Conservation (phyloP, 1,140 invertebrate genomes). For the Aphaenogaster rudis region DNA sequence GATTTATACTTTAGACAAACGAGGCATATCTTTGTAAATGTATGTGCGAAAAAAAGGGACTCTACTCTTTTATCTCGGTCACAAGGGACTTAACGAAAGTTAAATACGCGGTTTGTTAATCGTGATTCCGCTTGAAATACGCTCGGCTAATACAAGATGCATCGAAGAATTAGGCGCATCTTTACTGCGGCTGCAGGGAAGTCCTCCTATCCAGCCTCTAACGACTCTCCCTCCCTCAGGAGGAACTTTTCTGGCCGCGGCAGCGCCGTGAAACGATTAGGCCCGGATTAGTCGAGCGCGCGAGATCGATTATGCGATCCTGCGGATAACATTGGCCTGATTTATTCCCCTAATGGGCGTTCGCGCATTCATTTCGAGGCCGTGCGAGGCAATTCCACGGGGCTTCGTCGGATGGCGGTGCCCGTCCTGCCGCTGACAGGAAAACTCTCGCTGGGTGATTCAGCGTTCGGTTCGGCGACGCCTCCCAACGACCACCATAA, state of each 20-base stretch:
- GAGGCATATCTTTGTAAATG: neutral
- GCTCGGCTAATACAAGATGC: constrained; percentile 12
- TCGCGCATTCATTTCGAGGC: constrained; percentile 87
- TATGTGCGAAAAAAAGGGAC: neutral
- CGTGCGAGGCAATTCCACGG: constrained; percentile 84
- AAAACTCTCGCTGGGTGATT: constrained; percentile 87
- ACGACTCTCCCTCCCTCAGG: constrained; percentile 37
- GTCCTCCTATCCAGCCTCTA: constrained; percentile 6
- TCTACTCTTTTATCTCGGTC: neutral
- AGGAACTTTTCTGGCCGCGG: constrained; percentile 64
- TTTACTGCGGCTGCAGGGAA: neutral
- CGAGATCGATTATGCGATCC: constrained; percentile 85
- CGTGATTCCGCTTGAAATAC: neutral
- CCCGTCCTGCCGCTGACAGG: constrained; percentile 85
- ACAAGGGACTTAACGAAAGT: neutral
- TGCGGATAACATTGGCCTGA: constrained; percentile 87
- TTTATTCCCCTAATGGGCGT: constrained; percentile 88
- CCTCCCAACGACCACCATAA: constrained; percentile 85
- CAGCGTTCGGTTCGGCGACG: constrained; percentile 87
- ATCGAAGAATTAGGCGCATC: neutral
- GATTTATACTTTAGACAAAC: neutral
- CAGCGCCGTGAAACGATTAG: constrained; percentile 74
- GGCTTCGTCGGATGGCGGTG: constrained; percentile 82
- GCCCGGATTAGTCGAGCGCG: constrained; percentile 75
- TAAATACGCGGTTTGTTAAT: neutral